These are phyloP conservation scores for Drosophila rufa DNA, from an alignment of 1,140 invertebrate species.

Conservation along the genomic window DNA sequence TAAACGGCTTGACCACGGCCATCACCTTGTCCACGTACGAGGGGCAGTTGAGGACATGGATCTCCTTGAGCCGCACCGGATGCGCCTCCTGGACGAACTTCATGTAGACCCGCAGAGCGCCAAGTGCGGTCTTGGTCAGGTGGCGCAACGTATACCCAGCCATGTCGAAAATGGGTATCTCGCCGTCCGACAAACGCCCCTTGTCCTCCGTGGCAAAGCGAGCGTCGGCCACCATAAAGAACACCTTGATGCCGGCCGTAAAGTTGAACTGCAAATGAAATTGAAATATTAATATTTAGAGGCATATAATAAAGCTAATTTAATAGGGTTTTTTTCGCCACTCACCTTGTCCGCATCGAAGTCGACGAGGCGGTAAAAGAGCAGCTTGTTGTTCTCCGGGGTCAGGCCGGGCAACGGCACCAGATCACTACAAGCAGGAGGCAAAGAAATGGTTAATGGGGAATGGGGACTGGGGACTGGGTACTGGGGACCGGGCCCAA, in stretches of 20 bases:
- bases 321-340: background rate
- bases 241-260: slow-evolving; percentile 88
- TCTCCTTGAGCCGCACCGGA: slow-evolving; percentile 90
- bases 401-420: slow-evolving; percentile 87
- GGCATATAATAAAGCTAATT: background rate
- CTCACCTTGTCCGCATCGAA: slow-evolving; percentile 86
- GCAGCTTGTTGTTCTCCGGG: slow-evolving; percentile 87
- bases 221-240: slow-evolving; percentile 89
- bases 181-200: slow-evolving; percentile 86
- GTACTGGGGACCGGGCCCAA: background rate
- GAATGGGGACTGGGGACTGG: too few relatives aligned
- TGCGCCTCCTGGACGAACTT: slow-evolving; percentile 91
- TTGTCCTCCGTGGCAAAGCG: slow-evolving; percentile 86
- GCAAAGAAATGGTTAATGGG: slow-evolving; percentile 58
- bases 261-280: slow-evolving; percentile 87
- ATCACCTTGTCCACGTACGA: slow-evolving; percentile 88
- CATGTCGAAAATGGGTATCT: slow-evolving; percentile 90
- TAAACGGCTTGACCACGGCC: slow-evolving; percentile 88
- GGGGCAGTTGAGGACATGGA: slow-evolving; percentile 90
- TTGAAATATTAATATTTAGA: background rate
- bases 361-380: slow-evolving; percentile 88
- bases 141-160: slow-evolving; percentile 88
- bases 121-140: slow-evolving; percentile 88
- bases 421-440: slow-evolving; percentile 79
- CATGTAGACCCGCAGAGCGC: slow-evolving; percentile 89